Conservation (phyloP, 2,113 vertebrate species). For the Macroglossus sobrinus region DNA sequence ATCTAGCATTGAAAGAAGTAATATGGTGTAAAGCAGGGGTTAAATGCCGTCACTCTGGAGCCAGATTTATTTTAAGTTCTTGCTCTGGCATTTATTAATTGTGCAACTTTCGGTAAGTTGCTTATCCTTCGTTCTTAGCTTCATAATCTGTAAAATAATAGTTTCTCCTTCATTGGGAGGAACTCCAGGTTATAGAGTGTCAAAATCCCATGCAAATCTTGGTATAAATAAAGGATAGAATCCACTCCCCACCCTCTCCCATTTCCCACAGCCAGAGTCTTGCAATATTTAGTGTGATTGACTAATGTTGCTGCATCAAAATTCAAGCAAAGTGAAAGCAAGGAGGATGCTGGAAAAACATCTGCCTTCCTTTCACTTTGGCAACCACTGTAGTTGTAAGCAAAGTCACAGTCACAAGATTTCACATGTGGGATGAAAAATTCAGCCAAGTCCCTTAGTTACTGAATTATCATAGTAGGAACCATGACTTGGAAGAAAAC, state of each 20-base stretch:
- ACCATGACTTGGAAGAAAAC: neutral
- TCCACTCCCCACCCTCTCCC: neutral
- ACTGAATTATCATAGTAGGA: neutral
- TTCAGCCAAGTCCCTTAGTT: neutral
- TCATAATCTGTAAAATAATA: neutral
- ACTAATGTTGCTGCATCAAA: neutral
- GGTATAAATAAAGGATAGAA: neutral
- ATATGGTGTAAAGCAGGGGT: neutral
- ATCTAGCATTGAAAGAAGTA: neutral
- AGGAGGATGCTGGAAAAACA: neutral
- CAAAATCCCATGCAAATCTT: neutral
- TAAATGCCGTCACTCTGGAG: neutral
- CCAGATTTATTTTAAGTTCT: neutral
- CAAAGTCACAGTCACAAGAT: neutral
- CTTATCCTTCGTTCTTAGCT: neutral
- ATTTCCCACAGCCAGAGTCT: neutral
- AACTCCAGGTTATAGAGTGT: neutral
- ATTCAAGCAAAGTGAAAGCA: neutral
- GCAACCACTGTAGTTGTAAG: neutral
- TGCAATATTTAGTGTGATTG: neutral
- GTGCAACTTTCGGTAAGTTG: neutral
- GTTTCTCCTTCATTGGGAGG: neutral
- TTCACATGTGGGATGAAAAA: neutral
- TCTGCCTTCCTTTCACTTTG: neutral
- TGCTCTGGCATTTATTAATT: neutral